phyloP scores from a whole-genome alignment of 2,113 vertebrate genomes.

The Gallinago undulata region DNA sequence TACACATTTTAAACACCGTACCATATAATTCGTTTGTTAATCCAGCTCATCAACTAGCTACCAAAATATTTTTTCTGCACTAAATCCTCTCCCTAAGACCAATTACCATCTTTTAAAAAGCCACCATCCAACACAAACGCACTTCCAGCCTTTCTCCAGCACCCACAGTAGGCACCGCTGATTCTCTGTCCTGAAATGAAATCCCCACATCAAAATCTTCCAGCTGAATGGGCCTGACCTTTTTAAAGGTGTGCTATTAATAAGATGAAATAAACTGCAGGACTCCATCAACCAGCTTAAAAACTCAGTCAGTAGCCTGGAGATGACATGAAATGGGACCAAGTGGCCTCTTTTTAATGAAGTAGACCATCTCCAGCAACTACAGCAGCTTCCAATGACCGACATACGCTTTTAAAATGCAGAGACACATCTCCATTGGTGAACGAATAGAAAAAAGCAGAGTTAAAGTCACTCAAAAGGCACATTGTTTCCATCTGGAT shows the following conservation, averaged over 20 bases:
- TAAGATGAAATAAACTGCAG: conserved; percentile 12
- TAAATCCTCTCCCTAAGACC: background rate
- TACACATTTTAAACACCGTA: background rate
- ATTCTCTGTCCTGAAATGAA: background rate
- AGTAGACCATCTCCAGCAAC: background rate
- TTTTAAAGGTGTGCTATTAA: conserved; percentile 15
- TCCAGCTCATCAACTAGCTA: background rate
- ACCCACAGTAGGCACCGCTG: background rate
- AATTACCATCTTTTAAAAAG: background rate
- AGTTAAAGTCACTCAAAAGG: background rate
- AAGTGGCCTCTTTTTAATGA: background rate
- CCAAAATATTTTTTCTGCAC: background rate
- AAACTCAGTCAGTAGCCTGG: background rate
- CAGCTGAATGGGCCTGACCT: background rate
- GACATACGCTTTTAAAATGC: background rate
- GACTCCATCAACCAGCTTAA: background rate
- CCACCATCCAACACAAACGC: background rate
- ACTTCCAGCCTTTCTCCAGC: background rate
- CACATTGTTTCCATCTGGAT: background rate
- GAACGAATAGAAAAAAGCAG: background rate
- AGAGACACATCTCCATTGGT: background rate
- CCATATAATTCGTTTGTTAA: background rate
- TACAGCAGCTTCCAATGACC: background rate
- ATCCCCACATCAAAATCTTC: background rate
- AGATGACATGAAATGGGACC: background rate